Conservation (phyloP, 1,140 invertebrate genomes). For the Anastatus disparis region DNA sequence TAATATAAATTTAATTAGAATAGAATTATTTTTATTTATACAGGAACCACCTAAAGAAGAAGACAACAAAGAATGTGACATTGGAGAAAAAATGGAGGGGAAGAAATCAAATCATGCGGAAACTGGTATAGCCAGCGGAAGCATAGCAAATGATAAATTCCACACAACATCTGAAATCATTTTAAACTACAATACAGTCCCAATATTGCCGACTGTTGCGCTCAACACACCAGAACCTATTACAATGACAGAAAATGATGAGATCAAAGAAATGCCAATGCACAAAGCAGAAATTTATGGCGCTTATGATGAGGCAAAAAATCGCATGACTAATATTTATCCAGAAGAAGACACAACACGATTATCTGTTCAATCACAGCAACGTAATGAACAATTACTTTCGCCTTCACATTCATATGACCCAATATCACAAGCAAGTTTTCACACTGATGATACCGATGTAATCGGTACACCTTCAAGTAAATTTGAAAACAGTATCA, state of each 20-base stretch:
- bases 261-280: constrained; percentile 47
- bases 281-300: constrained; percentile 69
- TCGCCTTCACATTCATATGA: constrained; percentile 55
- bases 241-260: constrained; percentile 29
- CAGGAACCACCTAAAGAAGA: constrained; percentile 44
- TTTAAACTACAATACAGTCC: neutral
- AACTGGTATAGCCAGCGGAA: constrained; percentile 72
- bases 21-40: too few relatives aligned
- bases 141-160: constrained; percentile 38
- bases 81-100: constrained; percentile 77
- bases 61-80: constrained; percentile 49
- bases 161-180: too few relatives aligned
- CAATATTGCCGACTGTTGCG: neutral
- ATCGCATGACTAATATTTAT: constrained; percentile 78
- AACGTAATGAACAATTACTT: constrained; percentile 6
- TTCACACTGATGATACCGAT: constrained; percentile 60
- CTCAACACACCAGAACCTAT: constrained; percentile 3
- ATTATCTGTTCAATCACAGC: neutral
- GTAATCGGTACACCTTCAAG: too few relatives aligned
- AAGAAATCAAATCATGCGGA: constrained; percentile 81
- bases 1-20: too few relatives aligned
- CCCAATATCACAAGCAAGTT: constrained; percentile 53
- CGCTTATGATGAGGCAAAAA: constrained; percentile 76
- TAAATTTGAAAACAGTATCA: constrained; percentile 28
- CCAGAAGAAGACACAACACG: constrained; percentile 68